Conservation (phyloP, 53 echinoderm and acorn worm species). For the Glandiceps talaboti region DNA sequence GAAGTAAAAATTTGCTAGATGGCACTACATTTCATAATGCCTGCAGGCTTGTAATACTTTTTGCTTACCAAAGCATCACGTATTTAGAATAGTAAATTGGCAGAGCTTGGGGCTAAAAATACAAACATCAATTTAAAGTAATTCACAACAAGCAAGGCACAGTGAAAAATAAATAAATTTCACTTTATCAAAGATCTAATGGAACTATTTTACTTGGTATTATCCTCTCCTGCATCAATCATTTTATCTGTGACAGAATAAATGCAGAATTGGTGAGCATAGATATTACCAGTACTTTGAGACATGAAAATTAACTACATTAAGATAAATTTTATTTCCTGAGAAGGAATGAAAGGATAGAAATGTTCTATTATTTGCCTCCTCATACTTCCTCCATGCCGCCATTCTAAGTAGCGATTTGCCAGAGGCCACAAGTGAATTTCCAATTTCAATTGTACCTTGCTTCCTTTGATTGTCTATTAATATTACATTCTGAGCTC, state of each 20-base stretch:
- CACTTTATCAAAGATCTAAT: background rate
- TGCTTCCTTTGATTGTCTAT: background rate
- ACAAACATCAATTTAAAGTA: background rate
- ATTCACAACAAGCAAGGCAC: background rate
- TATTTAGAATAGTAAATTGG: background rate
- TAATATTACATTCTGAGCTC: background rate
- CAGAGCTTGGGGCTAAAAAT: background rate
- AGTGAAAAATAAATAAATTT: no score
- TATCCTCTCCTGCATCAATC: background rate
- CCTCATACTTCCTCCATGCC: background rate
- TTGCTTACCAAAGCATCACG: background rate
- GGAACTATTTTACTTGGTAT: background rate
- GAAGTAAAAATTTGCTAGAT: background rate
- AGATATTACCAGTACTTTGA: background rate
- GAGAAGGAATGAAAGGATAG: background rate
- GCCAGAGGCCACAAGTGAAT: background rate
- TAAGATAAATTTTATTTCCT: background rate
- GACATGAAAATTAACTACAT: background rate
- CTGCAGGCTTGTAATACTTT: background rate
- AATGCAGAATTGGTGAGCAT: background rate
- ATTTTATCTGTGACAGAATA: background rate
- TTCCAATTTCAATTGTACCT: background rate
- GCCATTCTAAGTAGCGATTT: background rate
- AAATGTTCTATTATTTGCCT: background rate
- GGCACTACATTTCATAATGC: background rate